A percentile compares a stretch with the other conserved stretches of the same genome.
These are phyloP conservation scores for Tipula unca DNA, from an alignment of 2,888 invertebrate species.

Conservation along the genomic window DNA sequence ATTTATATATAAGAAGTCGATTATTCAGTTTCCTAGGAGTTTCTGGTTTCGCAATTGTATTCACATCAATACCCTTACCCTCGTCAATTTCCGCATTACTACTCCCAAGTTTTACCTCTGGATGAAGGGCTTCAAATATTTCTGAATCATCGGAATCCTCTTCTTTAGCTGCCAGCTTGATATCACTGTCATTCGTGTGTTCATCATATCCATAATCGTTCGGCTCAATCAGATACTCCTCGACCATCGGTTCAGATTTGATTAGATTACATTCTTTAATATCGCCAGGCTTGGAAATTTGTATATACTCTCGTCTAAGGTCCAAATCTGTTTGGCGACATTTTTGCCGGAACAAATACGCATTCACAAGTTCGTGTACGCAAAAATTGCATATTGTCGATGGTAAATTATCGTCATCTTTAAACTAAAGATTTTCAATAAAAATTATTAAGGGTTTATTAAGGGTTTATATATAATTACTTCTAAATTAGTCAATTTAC, in stretches of 20 bases:
- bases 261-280: not conserved
- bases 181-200: not conserved
- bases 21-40: not conserved
- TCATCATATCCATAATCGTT: not conserved
- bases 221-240: not conserved
- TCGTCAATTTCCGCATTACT: not conserved
- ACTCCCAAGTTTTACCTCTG: not conserved
- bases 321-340: not conserved
- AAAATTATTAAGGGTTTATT: not conserved
- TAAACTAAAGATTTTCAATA: not conserved
- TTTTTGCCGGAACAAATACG: not conserved
- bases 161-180: not conserved
- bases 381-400: not conserved
- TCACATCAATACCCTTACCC: not conserved
- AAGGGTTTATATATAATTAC: not conserved
- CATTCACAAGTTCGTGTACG: not conserved
- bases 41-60: not conserved
- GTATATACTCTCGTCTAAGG: not conserved
- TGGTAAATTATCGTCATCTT: not conserved
- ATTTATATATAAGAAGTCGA: not conserved
- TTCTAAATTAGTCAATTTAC: not conserved
- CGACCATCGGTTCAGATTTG: not conserved
- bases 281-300: not conserved
- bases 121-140: not conserved
- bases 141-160: not conserved